These are phyloP conservation scores for Abramis brama DNA, from an alignment of 2,113 vertebrate genomes.

Conservation along the genomic window DNA sequence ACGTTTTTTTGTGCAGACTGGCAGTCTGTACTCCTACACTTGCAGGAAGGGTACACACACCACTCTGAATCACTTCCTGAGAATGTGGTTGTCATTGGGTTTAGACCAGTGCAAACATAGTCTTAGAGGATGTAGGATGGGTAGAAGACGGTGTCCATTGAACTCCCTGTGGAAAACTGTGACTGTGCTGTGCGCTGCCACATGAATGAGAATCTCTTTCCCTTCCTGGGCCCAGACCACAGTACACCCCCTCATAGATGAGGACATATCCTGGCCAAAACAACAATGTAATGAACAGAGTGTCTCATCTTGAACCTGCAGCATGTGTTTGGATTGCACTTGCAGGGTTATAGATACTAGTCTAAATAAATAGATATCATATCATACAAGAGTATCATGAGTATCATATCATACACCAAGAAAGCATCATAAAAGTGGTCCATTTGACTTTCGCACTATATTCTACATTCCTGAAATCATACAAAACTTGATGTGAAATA, in stretches of 20 bases:
- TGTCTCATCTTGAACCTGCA: background rate
- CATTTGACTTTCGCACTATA: background rate
- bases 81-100: slow-evolving; percentile 6
- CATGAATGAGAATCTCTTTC: background rate
- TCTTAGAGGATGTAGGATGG: background rate
- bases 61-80: slow-evolving; percentile 27
- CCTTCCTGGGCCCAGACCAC: background rate
- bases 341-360: background rate
- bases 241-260: slow-evolving; percentile 1
- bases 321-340: background rate
- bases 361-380: background rate
- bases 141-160: slow-evolving; percentile 8
- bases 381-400: no score
- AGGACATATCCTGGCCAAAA: slow-evolving; percentile 9
- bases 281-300: background rate
- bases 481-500: background rate
- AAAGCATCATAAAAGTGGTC: background rate
- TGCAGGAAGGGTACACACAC: slow-evolving; percentile 17
- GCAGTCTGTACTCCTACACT: slow-evolving; percentile 29
- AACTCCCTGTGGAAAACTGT: slow-evolving; percentile 13
- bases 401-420: no score
- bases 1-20: slow-evolving; percentile 1
- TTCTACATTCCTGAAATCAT: background rate
- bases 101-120: slow-evolving; percentile 38
- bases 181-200: background rate